These are phyloP conservation scores for Sphenopsis melanotis DNA, from an alignment of 2,797 vertebrate genomes.

Conservation along the genomic window DNA sequence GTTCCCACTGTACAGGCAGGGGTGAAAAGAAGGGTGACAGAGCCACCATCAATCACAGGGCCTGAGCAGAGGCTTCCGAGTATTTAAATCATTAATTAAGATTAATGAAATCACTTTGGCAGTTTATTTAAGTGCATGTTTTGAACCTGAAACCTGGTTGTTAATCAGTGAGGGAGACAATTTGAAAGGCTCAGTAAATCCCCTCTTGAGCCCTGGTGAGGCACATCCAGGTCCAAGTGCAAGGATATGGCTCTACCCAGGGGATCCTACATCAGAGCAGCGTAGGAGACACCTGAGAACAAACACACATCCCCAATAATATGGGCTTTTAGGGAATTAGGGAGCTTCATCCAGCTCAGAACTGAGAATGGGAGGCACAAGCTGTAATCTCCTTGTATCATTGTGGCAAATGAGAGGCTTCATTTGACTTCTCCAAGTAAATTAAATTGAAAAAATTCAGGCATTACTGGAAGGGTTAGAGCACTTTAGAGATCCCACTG, in stretches of 20 bases:
- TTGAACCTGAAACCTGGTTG: neutral
- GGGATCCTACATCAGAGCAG: neutral
- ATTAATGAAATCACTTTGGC: conserved; percentile 20
- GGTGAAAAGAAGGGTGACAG: neutral
- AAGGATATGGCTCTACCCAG: neutral
- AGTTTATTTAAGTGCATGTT: conserved; percentile 24
- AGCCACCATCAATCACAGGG: neutral
- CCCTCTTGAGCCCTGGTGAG: neutral
- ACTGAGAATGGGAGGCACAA: neutral
- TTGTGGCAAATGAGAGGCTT: neutral
- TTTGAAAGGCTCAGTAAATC: neutral
- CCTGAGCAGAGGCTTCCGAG: neutral
- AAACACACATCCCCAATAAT: neutral
- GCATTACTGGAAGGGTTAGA: neutral
- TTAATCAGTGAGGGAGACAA: conserved; percentile 21
- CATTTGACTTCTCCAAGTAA: neutral
- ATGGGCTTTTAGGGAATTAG: neutral
- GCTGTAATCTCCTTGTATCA: neutral
- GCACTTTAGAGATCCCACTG: neutral
- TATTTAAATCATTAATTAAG: conserved; percentile 29
- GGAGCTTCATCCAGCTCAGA: neutral
- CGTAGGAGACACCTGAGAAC: neutral
- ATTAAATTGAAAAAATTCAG: neutral
- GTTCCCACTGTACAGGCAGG: neutral
- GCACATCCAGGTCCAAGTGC: neutral